Conservation (phyloP, 2,888 invertebrate species). For the Rhagonycha lutea region DNA sequence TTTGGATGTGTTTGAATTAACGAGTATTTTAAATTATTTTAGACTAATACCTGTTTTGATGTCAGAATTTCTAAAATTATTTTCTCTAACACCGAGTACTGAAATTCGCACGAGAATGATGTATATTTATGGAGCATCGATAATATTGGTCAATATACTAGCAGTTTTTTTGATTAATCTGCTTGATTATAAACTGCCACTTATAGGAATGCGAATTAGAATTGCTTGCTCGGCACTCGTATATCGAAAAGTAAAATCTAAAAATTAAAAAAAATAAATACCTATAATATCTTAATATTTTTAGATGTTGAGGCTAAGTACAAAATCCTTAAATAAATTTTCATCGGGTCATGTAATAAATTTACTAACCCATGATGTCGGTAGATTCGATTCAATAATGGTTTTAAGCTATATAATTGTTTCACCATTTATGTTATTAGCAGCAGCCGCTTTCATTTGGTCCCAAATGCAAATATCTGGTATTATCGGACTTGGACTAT, state of each 20-base stretch:
- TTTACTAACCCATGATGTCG: conserved; percentile 90
- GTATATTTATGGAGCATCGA: background rate
- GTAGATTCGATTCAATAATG: conserved; percentile 84
- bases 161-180: background rate
- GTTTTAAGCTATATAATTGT: conserved; percentile 89
- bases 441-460: conserved; percentile 80
- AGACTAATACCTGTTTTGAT: background rate
- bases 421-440: conserved; percentile 68
- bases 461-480: conserved; percentile 72
- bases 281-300: conserved; percentile 47
- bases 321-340: conserved; percentile 70
- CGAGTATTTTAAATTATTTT: background rate
- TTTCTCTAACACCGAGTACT: background rate
- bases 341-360: conserved; percentile 93
- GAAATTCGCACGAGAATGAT: background rate
- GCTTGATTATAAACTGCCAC: background rate
- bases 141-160: background rate
- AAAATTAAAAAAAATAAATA: background rate
- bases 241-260: conserved; percentile 71
- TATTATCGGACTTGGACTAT: conserved; percentile 76
- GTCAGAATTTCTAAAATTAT: background rate
- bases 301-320: conserved; percentile 72
- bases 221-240: conserved; percentile 82
- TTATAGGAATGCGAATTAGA: conserved; percentile 75
- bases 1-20: too few relatives aligned